Percentiles rank a stretch among this genome's conserved stretches.
Evolutionary conservation across 2,888 invertebrate genomes (phyloP).

Genomic region (Eristalinus aeneus): DNA sequence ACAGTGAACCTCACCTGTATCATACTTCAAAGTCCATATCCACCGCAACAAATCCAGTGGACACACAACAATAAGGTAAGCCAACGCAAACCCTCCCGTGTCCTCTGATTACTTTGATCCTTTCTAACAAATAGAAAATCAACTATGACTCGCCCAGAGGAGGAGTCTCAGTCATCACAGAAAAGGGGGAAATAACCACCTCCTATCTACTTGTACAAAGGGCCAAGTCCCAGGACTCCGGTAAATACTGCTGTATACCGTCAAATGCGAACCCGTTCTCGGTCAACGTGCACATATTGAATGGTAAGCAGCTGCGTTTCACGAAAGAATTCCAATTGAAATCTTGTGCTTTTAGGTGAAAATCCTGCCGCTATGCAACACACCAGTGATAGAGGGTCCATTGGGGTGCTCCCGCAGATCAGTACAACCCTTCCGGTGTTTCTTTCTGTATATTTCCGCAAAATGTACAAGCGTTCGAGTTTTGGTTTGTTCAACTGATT

Average conservation of each 20-base stretch:
- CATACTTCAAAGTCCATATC: conserved; percentile 91
- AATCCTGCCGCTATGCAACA: conserved; percentile 68
- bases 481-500: conserved; percentile 38
- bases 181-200: conserved; percentile 91
- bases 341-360: conserved; percentile 35
- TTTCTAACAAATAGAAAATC: conserved; percentile 84
- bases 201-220: conserved; percentile 89
- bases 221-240: conserved; percentile 88
- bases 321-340: background rate
- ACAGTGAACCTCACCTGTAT: conserved; percentile 89
- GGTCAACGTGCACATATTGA: conserved; percentile 89
- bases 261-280: conserved; percentile 91
- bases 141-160: conserved; percentile 92
- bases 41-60: conserved; percentile 91
- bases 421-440: conserved; percentile 38
- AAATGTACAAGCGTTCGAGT: conserved; percentile 50
- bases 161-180: conserved; percentile 91
- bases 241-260: conserved; percentile 90
- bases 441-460: conserved; percentile 41
- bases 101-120: background rate
- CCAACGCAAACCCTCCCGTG: background rate
- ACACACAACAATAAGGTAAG: conserved; percentile 90
- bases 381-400: conserved; percentile 53
- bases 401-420: conserved; percentile 34
- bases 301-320: conserved; percentile 83